Conservation (phyloP, 2,888 invertebrate genomes). For the Mycalesis mineus region DNA sequence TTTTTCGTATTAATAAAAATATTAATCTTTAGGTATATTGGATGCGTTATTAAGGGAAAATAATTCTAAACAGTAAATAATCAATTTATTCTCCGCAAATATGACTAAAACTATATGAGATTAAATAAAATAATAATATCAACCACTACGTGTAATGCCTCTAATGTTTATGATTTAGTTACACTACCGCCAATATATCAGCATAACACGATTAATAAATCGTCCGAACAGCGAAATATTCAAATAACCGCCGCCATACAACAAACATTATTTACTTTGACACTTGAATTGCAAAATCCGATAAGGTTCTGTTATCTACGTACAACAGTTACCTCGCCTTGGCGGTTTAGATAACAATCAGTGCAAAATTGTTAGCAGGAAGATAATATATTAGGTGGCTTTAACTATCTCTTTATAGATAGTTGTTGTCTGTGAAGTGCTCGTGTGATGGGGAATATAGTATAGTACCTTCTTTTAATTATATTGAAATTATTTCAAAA, state of each 20-base stretch:
- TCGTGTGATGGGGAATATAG: neutral
- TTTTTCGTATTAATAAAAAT: too few relatives aligned
- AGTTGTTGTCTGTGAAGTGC: neutral
- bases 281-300: conserved; percentile 28
- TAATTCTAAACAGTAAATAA: too few relatives aligned
- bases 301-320: conserved; percentile 27
- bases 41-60: too few relatives aligned
- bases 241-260: conserved; percentile 23
- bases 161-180: neutral
- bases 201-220: conserved; percentile 14
- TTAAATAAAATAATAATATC: too few relatives aligned
- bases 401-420: conserved; percentile 9
- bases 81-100: too few relatives aligned
- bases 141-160: too few relatives aligned
- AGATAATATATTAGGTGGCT: conserved; percentile 19
- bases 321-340: conserved; percentile 26
- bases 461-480: neutral
- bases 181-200: conserved; percentile 3
- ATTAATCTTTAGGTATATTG: too few relatives aligned
- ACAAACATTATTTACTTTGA: conserved; percentile 27
- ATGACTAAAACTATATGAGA: too few relatives aligned
- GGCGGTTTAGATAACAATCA: conserved; percentile 26
- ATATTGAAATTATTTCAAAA: too few relatives aligned
- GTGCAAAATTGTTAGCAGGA: conserved; percentile 25
- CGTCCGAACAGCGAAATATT: conserved; percentile 20